Evolutionary conservation across 2,113 vertebrate species (phyloP).

Genomic region (Microcebus griseorufus): DNA sequence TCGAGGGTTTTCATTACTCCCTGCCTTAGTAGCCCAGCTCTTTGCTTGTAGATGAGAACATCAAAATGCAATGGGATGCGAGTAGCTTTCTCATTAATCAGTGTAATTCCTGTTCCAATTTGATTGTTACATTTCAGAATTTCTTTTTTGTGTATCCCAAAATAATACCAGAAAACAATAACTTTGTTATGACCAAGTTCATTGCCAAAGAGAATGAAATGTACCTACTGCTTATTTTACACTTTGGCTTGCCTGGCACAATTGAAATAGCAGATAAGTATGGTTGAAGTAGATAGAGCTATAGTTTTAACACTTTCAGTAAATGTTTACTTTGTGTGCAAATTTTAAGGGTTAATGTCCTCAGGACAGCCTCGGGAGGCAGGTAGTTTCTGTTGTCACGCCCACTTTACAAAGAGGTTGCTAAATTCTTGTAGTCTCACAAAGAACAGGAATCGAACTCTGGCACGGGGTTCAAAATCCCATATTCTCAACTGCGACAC

Average conservation of each 20-base stretch:
- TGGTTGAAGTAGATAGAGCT: not conserved
- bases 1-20: not conserved
- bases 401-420: too few relatives aligned
- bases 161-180: not conserved
- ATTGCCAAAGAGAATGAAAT: not conserved
- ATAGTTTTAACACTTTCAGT: not conserved
- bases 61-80: not conserved
- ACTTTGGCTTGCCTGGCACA: not conserved
- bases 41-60: conserved; percentile 14
- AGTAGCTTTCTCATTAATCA: not conserved
- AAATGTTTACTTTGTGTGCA: not conserved
- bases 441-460: not conserved
- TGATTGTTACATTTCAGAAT: not conserved
- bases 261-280: not conserved
- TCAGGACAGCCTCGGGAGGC: not conserved
- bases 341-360: not conserved
- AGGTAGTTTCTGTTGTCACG: not conserved
- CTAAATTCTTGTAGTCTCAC: not conserved
- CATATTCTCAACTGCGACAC: not conserved
- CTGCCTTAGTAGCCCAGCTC: not conserved
- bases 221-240: not conserved
- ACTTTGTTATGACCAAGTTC: not conserved
- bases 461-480: not conserved
- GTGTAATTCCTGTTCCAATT: not conserved
- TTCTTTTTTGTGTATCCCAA: not conserved